These are phyloP conservation scores for Raja brachyura DNA, from an alignment of 2,113 vertebrate species.

Conservation along the genomic window DNA sequence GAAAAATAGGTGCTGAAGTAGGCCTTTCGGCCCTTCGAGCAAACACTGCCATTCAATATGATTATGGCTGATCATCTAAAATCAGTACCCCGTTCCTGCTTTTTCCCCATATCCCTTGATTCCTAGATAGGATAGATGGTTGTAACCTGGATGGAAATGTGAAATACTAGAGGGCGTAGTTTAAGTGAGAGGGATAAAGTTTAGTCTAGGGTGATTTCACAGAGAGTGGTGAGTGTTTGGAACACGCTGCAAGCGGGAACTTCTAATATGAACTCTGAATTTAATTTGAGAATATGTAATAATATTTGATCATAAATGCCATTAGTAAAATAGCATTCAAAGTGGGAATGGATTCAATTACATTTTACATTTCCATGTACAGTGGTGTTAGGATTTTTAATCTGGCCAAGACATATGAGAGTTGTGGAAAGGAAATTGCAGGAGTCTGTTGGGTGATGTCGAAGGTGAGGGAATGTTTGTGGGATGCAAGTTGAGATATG, in stretches of 20 bases:
- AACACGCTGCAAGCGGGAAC: background rate
- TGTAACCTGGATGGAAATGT: no score
- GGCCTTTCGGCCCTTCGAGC: no score
- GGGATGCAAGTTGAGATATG: background rate
- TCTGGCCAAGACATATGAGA: background rate
- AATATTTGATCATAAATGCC: background rate
- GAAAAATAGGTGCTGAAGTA: no score
- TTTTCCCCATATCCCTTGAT: no score
- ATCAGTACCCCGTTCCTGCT: no score
- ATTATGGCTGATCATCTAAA: no score
- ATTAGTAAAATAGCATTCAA: background rate
- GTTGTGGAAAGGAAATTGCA: background rate
- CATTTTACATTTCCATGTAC: background rate
- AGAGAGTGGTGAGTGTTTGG: no score
- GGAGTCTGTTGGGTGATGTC: background rate
- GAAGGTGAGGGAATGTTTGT: background rate
- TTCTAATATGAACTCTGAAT: background rate
- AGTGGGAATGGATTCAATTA: background rate
- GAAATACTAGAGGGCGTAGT: no score
- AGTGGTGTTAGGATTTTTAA: background rate
- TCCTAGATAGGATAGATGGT: no score
- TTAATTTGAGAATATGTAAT: background rate
- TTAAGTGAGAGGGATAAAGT: no score
- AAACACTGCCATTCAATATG: no score
- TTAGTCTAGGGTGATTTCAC: no score